Percentiles rank a stretch among this genome's conserved stretches.
phyloP scores from a whole-genome alignment of 2,113 vertebrate species.

The Podiceps cristatus region DNA sequence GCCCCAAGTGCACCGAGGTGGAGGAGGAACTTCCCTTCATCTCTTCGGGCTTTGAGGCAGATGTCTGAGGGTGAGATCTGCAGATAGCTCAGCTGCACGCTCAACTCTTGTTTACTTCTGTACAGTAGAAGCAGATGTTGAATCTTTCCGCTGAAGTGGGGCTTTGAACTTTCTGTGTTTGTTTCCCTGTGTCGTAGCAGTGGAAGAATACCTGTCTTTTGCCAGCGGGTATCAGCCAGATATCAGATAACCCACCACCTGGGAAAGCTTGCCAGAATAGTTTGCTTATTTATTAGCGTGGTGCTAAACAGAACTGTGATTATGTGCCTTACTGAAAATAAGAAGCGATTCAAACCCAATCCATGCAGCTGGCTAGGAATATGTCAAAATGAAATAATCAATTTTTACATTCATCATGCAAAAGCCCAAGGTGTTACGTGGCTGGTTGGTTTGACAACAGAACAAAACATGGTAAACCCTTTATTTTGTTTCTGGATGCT shows the following conservation, averaged over 20 bases:
- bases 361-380: background rate
- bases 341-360: background rate
- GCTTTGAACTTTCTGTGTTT: background rate
- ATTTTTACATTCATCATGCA: background rate
- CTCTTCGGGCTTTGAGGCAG: background rate
- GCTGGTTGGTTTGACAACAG: background rate
- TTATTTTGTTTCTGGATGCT: background rate
- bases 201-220: background rate
- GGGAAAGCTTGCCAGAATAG: background rate
- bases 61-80: background rate
- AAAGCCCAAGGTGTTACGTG: background rate
- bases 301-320: background rate
- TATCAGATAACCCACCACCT: background rate
- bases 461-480: background rate
- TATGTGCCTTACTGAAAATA: background rate
- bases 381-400: accelerated
- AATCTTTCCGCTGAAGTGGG: background rate
- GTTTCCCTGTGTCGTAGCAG: background rate
- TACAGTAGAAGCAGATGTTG: background rate
- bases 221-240: background rate
- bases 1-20: background rate
- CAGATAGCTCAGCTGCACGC: background rate
- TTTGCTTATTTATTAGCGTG: background rate
- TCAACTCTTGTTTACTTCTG: background rate
- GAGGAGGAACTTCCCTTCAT: background rate